Evolutionary conservation across 2,888 invertebrate species (phyloP), one percentile per base, ranked within the genome.

Genomic region (Xestia sexstrigata): DNA sequence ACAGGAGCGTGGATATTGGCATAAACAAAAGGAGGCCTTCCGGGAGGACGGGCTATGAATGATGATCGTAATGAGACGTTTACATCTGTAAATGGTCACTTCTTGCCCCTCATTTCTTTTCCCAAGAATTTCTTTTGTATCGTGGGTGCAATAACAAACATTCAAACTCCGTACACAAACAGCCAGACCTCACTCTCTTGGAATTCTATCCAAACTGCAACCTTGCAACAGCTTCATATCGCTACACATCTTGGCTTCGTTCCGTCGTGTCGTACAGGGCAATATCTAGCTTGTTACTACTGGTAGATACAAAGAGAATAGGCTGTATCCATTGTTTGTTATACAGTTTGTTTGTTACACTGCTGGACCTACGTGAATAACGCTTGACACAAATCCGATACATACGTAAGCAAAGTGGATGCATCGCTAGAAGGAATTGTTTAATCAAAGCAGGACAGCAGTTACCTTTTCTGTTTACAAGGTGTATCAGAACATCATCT

Each of bases 241-340:
- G 5, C n/a, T 26, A 58, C 11, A 30, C 62, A 42, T 26, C 42
- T 45, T 60, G 6, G 23, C 6, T 23, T 4, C 7, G 4, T 39
- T 55, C 13, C 11, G 2, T 2, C 6, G 3, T 17, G 26, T 26
- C 26, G 7, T 26, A 62, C 23, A 26, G 15, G 42, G 3, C 45
- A 39, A 63, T 63, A 63, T 3, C 13, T 63, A 6, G 39, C 23
- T 39, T 39, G 63, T 63, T 63, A 39, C 13, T 63, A 13, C 23
- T 6, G 23, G 63, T 13, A 45, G 5, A 70, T 39, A 17, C 58
- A 74, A 74, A 60, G 15, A 70, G 47, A 20, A 74, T 45, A 17
- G 20, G 45, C 20, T n/a, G 13, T n/a, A 70, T 5, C 30, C n/a
- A 9, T n/a, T 58, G 30, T 69, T 45, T 55, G 30, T 30, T 52